Percentiles rank a stretch among this genome's conserved stretches.
These are phyloP conservation scores for Drosophila kokeensis DNA, from an alignment of 2,888 invertebrate genomes.

Conservation along the genomic window DNA sequence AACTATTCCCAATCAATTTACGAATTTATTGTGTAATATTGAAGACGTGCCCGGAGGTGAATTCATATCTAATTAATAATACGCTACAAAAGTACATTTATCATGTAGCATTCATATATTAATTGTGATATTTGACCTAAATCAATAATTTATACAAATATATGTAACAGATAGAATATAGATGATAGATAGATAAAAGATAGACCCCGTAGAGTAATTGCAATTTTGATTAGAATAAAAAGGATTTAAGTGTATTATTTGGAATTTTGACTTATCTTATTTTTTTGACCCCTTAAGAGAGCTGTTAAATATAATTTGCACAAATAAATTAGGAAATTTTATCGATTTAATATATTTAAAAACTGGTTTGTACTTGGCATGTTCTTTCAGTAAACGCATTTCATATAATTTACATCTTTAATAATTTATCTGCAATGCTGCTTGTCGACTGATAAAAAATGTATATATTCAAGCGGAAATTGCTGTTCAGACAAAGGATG, in stretches of 20 bases:
- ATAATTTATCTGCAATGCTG: not conserved
- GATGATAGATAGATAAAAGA: too few relatives aligned
- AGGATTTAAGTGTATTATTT: not conserved
- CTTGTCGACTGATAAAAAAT: not conserved
- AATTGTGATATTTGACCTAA: not conserved
- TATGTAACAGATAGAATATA: too few relatives aligned
- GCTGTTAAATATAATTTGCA: not conserved
- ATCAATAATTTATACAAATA: not conserved
- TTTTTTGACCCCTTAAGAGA: not conserved
- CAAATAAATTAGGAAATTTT: not conserved
- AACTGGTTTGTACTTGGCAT: not conserved
- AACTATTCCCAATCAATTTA: constrained; percentile 4
- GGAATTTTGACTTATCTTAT: not conserved
- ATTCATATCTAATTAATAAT: constrained; percentile 7
- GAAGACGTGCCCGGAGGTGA: constrained; percentile 7
- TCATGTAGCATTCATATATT: not conserved
- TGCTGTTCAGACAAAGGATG: not conserved
- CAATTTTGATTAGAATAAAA: not conserved
- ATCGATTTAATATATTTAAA: not conserved
- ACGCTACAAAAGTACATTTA: too few relatives aligned
- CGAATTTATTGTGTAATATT: constrained; percentile 7
- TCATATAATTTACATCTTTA: not conserved
- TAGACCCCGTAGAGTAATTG: not conserved
- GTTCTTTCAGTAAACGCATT: too few relatives aligned
- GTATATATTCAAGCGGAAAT: not conserved